These are phyloP conservation scores for Dendropsophus ebraccatus DNA, from an alignment of 2,113 vertebrate genomes.

Conservation along the genomic window DNA sequence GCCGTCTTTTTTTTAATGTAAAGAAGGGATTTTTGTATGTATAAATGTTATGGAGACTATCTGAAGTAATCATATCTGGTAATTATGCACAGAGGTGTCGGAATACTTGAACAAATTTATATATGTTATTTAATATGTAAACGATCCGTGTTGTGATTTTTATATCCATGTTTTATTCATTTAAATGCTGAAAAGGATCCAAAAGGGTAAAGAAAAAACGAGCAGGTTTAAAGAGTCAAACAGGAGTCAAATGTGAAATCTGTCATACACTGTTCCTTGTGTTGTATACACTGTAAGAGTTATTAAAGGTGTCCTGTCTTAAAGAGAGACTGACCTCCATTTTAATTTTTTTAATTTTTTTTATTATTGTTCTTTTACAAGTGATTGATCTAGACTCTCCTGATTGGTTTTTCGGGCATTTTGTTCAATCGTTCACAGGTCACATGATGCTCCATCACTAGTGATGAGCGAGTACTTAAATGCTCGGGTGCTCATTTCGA, in stretches of 20 bases:
- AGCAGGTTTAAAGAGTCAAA: not conserved
- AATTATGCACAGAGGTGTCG: not conserved
- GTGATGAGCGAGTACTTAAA: no score
- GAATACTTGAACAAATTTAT: conserved; percentile 28
- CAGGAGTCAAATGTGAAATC: not conserved
- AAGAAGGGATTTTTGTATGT: not conserved
- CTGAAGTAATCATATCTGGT: not conserved
- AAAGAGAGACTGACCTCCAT: not conserved
- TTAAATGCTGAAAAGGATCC: not conserved
- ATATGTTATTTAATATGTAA: conserved; percentile 3
- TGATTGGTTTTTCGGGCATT: no score
- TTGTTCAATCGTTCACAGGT: no score
- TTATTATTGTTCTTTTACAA: no score
- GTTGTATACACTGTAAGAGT: not conserved
- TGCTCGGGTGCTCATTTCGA: no score
- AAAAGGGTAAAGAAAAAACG: not conserved
- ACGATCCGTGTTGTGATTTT: not conserved
- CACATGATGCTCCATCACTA: no score
- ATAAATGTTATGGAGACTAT: not conserved
- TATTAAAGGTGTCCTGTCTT: conserved; percentile 10
- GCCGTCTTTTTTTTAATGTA: not conserved
- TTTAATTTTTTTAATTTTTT: no score
- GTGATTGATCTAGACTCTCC: no score
- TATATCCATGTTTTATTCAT: not conserved
- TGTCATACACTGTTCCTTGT: not conserved